Evolutionary conservation across 37 sponge, comb jelly and placozoan genomes (phyloP).

Genomic region (Sycon ciliatum): DNA sequence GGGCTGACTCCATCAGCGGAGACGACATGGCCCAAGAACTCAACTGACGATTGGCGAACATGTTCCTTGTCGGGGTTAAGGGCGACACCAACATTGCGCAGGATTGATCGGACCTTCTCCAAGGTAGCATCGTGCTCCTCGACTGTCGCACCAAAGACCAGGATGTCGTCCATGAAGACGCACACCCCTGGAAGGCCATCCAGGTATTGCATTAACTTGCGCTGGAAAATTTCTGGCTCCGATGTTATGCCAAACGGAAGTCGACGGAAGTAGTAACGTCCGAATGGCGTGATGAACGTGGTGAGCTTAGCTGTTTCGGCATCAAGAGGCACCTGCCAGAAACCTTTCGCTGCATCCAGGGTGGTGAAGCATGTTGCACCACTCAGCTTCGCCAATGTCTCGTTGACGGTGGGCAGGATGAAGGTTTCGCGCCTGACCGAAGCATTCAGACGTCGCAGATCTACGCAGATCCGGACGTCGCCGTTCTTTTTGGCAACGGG

Average conservation of each 20-base stretch:
- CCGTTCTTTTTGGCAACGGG: conserved; percentile 15
- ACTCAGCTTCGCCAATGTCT: conserved; percentile 21
- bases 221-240: conserved; percentile 44
- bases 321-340: conserved; percentile 39
- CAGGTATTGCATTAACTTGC: conserved; percentile 20
- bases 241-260: conserved; percentile 43
- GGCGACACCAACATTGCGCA: background rate
- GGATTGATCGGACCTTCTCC: conserved; percentile 28
- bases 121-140: no score
- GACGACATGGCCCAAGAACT: conserved; percentile 43
- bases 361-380: conserved; percentile 31
- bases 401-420: conserved; percentile 31
- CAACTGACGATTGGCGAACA: conserved; percentile 28
- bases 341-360: conserved; percentile 35
- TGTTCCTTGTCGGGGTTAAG: conserved; percentile 24
- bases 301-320: conserved; percentile 21
- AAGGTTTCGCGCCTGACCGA: conserved; percentile 20
- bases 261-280: conserved; percentile 18
- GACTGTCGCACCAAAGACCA: conserved; percentile 30
- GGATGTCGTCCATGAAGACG: conserved; percentile 27
- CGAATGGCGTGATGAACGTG: conserved; percentile 50
- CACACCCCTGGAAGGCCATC: conserved; percentile 30
- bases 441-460: conserved; percentile 31
- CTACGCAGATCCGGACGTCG: conserved; percentile 27
- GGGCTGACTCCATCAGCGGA: conserved; percentile 32